Evolutionary conservation across 2,888 invertebrate species (phyloP).

Genomic region (Rapana venosa): DNA sequence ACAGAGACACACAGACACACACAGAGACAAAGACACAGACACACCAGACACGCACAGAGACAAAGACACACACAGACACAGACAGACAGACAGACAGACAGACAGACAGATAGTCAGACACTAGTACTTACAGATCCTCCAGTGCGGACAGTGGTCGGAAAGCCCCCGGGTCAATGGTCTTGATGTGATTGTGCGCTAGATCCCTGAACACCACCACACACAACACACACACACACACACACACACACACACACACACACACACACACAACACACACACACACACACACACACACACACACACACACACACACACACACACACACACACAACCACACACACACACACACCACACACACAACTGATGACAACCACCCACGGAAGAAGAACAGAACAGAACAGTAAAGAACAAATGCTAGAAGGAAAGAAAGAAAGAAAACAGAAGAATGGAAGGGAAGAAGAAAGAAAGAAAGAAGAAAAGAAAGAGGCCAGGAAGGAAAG

Average conservation of each 20-base stretch:
- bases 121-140: slow-evolving; percentile 90
- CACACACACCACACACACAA: too few relatives aligned
- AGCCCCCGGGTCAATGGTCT: slow-evolving; percentile 90
- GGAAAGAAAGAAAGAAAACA: too few relatives aligned
- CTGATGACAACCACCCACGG: too few relatives aligned
- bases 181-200: slow-evolving; percentile 91
- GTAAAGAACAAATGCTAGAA: too few relatives aligned
- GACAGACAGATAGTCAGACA: neutral
- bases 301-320: too few relatives aligned
- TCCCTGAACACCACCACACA: slow-evolving; percentile 82
- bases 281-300: too few relatives aligned
- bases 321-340: too few relatives aligned
- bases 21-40: neutral
- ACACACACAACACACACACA: too few relatives aligned
- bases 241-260: too few relatives aligned
- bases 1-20: slow-evolving; percentile 18
- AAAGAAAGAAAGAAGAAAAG: neutral
- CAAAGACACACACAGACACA: neutral
- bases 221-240: too few relatives aligned
- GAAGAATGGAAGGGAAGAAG: too few relatives aligned
- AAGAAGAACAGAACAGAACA: too few relatives aligned
- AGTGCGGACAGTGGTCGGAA: slow-evolving; percentile 88
- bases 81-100: neutral
- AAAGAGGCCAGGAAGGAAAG: neutral
- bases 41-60: neutral